Percentiles rank a stretch among this genome's conserved stretches.
Evolutionary conservation across 1,140 invertebrate species (phyloP).

Genomic region (Zaprionus tsacasi): DNA sequence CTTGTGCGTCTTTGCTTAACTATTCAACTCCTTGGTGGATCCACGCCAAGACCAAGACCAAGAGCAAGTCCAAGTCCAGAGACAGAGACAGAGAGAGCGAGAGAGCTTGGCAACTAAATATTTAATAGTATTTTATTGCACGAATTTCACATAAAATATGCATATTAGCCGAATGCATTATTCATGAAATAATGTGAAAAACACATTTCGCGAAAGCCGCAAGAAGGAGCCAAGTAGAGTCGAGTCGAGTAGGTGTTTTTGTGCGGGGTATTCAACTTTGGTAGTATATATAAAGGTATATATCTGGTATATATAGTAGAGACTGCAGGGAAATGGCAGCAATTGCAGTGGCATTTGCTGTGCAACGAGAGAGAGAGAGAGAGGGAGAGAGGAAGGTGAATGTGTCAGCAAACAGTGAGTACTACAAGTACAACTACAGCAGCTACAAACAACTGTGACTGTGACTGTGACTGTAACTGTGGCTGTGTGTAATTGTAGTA

Average conservation of each 20-base stretch:
- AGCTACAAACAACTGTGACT: constrained; percentile 19
- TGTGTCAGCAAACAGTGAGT: constrained; percentile 57
- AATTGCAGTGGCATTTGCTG: constrained; percentile 64
- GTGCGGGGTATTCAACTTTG: constrained; percentile 10
- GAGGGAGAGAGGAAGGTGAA: constrained; percentile 17
- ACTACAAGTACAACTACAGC: constrained; percentile 21
- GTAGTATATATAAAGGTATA: constrained; percentile 20
- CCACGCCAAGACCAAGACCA: constrained; percentile 20
- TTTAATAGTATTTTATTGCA: constrained; percentile 84
- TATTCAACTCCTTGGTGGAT: constrained; percentile 49
- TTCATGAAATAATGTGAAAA: constrained; percentile 83
- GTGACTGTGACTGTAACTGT: constrained; percentile 17
- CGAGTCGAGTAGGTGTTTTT: constrained; percentile 9
- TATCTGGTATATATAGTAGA: constrained; percentile 25
- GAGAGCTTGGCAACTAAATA: constrained; percentile 72
- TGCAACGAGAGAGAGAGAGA: constrained; percentile 12
- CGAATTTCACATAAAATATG: constrained; percentile 83
- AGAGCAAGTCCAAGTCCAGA: constrained; percentile 16
- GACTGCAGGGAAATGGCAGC: constrained; percentile 70
- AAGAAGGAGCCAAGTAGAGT: constrained; percentile 27
- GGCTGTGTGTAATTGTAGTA: constrained; percentile 68
- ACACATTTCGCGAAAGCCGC: constrained; percentile 71
- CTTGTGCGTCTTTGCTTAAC: constrained; percentile 34
- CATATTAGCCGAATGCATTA: constrained; percentile 81
- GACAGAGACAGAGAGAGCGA: constrained; percentile 39